Percentiles rank a stretch among this genome's conserved stretches.
These are phyloP conservation scores for Acanthosepion esculentum DNA, from an alignment of 2,888 invertebrate genomes.

Conservation along the genomic window DNA sequence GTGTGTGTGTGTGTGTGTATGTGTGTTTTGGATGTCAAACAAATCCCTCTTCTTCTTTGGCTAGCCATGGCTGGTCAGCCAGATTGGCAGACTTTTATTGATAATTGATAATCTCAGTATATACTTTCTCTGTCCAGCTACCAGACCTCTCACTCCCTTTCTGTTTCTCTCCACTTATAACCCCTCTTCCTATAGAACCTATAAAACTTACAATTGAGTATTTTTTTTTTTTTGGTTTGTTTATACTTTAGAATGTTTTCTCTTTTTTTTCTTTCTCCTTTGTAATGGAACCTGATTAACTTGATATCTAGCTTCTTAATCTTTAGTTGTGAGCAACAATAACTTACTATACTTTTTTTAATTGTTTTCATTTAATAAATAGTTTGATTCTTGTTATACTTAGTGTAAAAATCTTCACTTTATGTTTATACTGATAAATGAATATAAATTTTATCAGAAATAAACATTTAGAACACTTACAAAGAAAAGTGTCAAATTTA, in stretches of 20 bases:
- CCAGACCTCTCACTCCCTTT: background rate
- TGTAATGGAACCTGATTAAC: background rate
- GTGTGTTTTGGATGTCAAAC: background rate
- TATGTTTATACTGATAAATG: background rate
- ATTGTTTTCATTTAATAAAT: background rate
- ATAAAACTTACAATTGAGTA: background rate
- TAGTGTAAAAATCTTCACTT: background rate
- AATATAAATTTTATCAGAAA: background rate
- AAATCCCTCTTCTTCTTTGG: background rate
- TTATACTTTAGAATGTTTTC: background rate
- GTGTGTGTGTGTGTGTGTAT: background rate
- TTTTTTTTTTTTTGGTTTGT: background rate
- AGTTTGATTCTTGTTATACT: background rate
- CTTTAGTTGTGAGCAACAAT: background rate
- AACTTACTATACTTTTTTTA: background rate
- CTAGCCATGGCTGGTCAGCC: slow-evolving; percentile 42
- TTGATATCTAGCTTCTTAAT: background rate
- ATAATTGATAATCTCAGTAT: slow-evolving; percentile 43
- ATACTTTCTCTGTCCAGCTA: background rate
- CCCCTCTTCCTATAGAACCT: background rate
- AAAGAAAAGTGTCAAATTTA: background rate
- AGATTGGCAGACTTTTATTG: slow-evolving; percentile 43
- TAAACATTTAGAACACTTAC: background rate
- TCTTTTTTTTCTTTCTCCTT: background rate
- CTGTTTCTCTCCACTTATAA: background rate